Conservation (phyloP, 2,888 invertebrate genomes). For the Heliconius charithonia region DNA sequence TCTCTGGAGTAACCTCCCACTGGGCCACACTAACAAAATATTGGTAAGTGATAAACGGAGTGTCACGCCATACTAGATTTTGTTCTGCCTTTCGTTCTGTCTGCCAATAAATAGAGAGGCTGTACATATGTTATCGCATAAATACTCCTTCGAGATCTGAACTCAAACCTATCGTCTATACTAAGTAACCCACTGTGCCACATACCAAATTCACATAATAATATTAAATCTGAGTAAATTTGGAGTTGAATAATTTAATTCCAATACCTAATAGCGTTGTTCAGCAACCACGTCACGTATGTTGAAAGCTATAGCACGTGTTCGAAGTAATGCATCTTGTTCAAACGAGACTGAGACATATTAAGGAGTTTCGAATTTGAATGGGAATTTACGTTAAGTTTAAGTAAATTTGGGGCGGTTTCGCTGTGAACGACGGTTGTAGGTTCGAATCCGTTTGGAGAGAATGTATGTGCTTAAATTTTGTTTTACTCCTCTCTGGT, state of each 20-base stretch:
- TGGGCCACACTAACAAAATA: too few relatives aligned
- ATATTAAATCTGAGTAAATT: conserved; percentile 11
- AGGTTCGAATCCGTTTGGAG: background rate
- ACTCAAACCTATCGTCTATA: background rate
- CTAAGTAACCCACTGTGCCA: background rate
- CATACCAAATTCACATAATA: background rate
- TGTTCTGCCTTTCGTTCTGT: too few relatives aligned
- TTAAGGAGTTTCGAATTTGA: conserved; percentile 2
- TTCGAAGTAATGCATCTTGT: conserved; percentile 40
- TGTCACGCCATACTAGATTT: too few relatives aligned
- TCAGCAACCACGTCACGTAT: conserved; percentile 39
- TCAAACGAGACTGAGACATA: conserved; percentile 5
- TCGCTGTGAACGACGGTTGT: background rate
- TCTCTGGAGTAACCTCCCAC: too few relatives aligned
- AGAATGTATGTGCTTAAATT: too few relatives aligned
- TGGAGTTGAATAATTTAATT: conserved; percentile 26
- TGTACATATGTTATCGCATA: too few relatives aligned
- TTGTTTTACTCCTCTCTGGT: too few relatives aligned
- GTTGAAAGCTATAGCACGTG: conserved; percentile 34
- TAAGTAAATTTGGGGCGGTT: background rate
- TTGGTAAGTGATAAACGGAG: too few relatives aligned
- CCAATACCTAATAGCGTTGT: conserved; percentile 10
- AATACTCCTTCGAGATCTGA: too few relatives aligned
- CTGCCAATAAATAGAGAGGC: too few relatives aligned
- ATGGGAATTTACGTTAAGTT: background rate